Evolutionary conservation across 2,888 invertebrate species (phyloP), one percentile per base, ranked within the genome.

Genomic region (Seira musarum): DNA sequence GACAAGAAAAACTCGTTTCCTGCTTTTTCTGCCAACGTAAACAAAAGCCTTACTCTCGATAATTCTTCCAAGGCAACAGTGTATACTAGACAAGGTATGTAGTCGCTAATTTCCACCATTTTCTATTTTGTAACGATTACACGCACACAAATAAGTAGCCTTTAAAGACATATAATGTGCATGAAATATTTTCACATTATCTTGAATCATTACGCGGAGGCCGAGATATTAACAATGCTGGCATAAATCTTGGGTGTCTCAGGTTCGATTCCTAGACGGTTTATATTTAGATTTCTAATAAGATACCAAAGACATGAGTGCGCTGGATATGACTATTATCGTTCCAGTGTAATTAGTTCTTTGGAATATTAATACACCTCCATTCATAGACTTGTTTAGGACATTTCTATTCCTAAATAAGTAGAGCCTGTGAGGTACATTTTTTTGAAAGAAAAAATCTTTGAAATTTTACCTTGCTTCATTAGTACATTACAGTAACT

Each of bases 1-100:
- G 86, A 87, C 81, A 85, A 84, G 82, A 87, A 85, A 81, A 70
- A 57, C 57, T 83, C 66, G 74, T 64, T 80, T 75, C 76, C 81
- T 49, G 74, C 83, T 77, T 84, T 83, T 74, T 35, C 78, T 64
- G 64, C 67, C 78, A 68, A 69, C 49, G 30, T 70, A 70, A 80
- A 74, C 70, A 82, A 82, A 60, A 8, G 69, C 1, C 66, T 60
- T 82, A 76, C 81, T 49, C 80, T 75, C 77, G 75, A 81, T 71
- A 81, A 49, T 57, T 70, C 70, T 25, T 22, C 21, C 6, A 81
- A 76, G 67, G 22, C 80, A 25, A 30, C 71, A 1, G 30, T 72
- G 8, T 77, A 60, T 69, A 69, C 24, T 65, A 77, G 73, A 73
- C 81, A 81, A 81, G 81, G 81, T 81, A 40, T 30, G 53, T 15